Percentiles rank a stretch among this genome's conserved stretches.
phyloP scores from a whole-genome alignment of 2,113 vertebrate genomes.

The Glareola pratincola region DNA sequence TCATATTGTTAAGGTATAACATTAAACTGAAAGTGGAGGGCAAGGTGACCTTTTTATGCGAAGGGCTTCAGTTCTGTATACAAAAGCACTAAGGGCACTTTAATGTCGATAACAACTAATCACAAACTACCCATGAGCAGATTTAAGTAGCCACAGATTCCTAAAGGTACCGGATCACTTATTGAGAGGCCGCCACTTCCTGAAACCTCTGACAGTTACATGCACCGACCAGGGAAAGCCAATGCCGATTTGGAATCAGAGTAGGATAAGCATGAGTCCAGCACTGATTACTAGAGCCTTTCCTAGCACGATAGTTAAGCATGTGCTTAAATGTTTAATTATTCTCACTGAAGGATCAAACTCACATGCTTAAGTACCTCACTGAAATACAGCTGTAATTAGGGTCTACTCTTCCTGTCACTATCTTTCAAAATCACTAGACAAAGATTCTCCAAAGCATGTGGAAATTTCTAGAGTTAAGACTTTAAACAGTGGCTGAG shows the following conservation, averaged over 20 bases:
- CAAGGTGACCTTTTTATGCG: background rate
- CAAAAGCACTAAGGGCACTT: background rate
- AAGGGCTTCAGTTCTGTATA: background rate
- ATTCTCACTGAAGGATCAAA: background rate
- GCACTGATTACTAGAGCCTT: background rate
- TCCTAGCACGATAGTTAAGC: background rate
- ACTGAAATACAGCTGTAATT: background rate
- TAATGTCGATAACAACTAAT: background rate
- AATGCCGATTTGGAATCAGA: background rate
- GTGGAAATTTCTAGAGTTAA: background rate
- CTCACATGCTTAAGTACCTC: background rate
- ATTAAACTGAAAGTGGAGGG: background rate
- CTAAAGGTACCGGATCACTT: background rate
- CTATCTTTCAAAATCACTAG: background rate
- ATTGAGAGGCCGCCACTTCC: background rate
- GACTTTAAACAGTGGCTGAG: background rate
- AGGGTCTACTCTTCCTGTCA: background rate
- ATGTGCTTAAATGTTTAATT: background rate
- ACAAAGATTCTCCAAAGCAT: background rate
- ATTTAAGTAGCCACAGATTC: background rate
- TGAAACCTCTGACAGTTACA: background rate
- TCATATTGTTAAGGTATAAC: background rate
- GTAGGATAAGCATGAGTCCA: background rate
- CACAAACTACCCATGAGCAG: background rate
- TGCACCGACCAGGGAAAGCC: background rate